Conservation (phyloP, 2,113 vertebrate species). For the Tychaedon coryphoeus region DNA sequence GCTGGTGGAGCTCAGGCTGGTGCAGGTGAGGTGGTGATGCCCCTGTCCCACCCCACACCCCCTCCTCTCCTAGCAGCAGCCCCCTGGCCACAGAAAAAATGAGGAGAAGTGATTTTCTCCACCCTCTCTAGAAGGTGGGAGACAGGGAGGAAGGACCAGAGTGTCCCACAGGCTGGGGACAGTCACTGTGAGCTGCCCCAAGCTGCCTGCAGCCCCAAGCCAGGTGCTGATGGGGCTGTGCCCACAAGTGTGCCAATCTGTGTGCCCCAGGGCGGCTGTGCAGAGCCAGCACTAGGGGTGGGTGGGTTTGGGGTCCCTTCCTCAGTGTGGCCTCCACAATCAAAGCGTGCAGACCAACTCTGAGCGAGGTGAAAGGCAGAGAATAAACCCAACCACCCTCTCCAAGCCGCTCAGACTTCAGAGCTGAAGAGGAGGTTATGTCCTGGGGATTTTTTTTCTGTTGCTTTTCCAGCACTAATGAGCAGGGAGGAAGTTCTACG, state of each 20-base stretch:
- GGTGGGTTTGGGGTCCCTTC: neutral
- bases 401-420: conserved; percentile 8
- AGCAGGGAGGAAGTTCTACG: conserved; percentile 47
- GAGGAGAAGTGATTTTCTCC: neutral
- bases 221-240: neutral
- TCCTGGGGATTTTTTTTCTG: conserved; percentile 48
- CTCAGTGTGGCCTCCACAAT: fast-evolving
- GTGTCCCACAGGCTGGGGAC: neutral
- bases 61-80: neutral
- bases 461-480: conserved; percentile 46
- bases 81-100: neutral
- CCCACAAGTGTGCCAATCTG: fast-evolving
- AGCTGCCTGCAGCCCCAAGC: neutral
- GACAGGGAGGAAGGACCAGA: neutral
- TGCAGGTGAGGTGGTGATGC: neutral
- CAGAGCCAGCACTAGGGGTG: fast-evolving
- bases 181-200: fast-evolving
- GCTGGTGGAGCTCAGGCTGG: fast-evolving
- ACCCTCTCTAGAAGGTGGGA: fast-evolving
- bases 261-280: neutral
- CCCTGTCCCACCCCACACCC: neutral
- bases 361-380: neutral
- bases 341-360: fast-evolving
- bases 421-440: conserved; percentile 32
- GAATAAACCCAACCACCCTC: neutral